Conservation (phyloP, 1,140 invertebrate genomes). For the Teleogryllus occipitalis region DNA sequence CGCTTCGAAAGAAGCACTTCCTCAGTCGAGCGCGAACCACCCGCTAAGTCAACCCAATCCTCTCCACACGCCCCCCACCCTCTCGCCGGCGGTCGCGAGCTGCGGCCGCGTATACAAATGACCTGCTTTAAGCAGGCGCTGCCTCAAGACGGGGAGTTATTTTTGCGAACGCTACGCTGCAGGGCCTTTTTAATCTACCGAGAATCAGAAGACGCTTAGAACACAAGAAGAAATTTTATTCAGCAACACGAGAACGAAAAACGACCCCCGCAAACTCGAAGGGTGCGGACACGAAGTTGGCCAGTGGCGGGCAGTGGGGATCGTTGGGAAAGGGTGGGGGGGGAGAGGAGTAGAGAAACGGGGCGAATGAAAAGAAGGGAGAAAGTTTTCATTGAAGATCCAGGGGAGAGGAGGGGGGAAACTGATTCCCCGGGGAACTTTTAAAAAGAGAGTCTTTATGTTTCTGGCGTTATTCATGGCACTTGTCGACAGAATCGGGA, state of each 20-base stretch:
- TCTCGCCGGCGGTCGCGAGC: not conserved
- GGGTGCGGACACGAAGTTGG: not conserved
- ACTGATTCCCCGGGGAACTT: too few relatives aligned
- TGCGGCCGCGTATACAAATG: not conserved
- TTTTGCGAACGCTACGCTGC: not conserved
- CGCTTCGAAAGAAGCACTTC: not conserved
- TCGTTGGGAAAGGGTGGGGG: not conserved
- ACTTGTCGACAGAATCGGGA: too few relatives aligned
- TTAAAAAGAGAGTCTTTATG: too few relatives aligned
- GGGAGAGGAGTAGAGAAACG: not conserved
- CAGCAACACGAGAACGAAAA: not conserved
- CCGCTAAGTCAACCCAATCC: too few relatives aligned
- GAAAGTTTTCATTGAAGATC: too few relatives aligned
- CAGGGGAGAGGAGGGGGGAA: too few relatives aligned
- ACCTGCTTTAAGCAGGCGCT: not conserved
- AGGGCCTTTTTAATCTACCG: not conserved
- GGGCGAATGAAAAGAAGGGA: not conserved
- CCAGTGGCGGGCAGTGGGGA: not conserved
- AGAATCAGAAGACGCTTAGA: conserved; percentile 1
- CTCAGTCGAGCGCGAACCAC: too few relatives aligned
- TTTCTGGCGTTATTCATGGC: too few relatives aligned
- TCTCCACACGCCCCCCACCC: too few relatives aligned
- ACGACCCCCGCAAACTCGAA: not conserved
- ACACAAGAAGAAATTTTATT: not conserved
- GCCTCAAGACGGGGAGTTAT: not conserved